Evolutionary conservation across 2,797 vertebrate genomes (phyloP), one percentile per base, ranked within the genome.

Genomic region (Acanthopagrus latus): DNA sequence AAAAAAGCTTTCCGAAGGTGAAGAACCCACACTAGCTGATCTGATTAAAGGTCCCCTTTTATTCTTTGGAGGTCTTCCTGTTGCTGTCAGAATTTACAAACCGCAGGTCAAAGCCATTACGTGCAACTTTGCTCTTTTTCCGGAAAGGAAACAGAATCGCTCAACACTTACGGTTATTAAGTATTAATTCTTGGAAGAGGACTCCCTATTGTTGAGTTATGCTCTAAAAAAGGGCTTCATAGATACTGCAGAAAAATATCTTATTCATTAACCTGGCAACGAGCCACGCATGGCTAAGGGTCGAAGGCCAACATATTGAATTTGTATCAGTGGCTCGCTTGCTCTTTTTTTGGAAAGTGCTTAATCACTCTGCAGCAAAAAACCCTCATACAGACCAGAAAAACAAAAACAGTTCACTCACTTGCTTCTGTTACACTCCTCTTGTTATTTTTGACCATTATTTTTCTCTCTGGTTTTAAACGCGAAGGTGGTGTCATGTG

Each of bases 291-390:
- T 67, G 20, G 38, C 58, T 44, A 21, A 68, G 43, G 67, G 64
- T 80, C 59, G 43, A 57, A 79, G 76, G 81, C 71, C 74, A 80
- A 46, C 68, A 21, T 84, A 89, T 86, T 90, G 86, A 85, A 91
- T 88, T 88, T 89, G 80, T 75, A 88, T 89, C 71, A 76, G 74
- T 65, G 17, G 55, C 62, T 80, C 70, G 48, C 38, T 48, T 27
- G 44, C 62, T 83, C 76, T 75, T 84, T 86, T 76, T 85, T 78
- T 75, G 58, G 66, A 78, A 80, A 20, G 18, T 48, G 69, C 82
- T 82, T 87, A 57, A 87, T 88, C 74, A 68, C 67, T 80, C 59
- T 79, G 78, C 72, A 67, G 68, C 52, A 70, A 54, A 76, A 27
- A 77, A 54, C 56, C n/a, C 43, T 65, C 52, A 52, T 72, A 56